These are phyloP conservation scores for Paradoxurus hermaphroditus DNA, from an alignment of 2,113 vertebrate genomes.

Conservation along the genomic window DNA sequence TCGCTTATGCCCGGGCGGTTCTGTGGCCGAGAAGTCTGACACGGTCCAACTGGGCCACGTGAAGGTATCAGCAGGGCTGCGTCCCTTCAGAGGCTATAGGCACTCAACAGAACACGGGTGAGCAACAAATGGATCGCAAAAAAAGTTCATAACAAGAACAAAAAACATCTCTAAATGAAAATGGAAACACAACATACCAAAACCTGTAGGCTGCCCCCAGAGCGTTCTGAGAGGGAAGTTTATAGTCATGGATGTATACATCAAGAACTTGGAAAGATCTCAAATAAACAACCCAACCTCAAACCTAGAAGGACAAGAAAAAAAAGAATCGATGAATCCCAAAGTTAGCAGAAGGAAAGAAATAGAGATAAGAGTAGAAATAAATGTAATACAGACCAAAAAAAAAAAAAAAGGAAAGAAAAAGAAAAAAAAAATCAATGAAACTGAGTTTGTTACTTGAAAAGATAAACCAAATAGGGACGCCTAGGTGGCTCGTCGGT, in stretches of 20 bases:
- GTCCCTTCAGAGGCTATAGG: neutral
- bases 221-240: neutral
- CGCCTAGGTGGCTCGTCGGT: too few relatives aligned
- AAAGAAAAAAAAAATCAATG: neutral
- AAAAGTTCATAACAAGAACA: neutral
- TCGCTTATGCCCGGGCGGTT: neutral
- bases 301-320: neutral
- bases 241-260: neutral
- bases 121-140: neutral
- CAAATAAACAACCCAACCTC: neutral
- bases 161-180: neutral
- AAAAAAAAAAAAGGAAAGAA: neutral
- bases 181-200: neutral
- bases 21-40: neutral
- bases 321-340: neutral
- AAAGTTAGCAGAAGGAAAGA: neutral
- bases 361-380: neutral
- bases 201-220: neutral
- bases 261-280: neutral
- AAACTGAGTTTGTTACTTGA: neutral
- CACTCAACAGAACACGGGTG: neutral
- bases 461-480: neutral
- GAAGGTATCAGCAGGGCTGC: neutral
- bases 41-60: neutral
- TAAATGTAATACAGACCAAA: neutral